Evolutionary conservation across 2,113 vertebrate species (phyloP).

Genomic region (Donacobius atricapilla): DNA sequence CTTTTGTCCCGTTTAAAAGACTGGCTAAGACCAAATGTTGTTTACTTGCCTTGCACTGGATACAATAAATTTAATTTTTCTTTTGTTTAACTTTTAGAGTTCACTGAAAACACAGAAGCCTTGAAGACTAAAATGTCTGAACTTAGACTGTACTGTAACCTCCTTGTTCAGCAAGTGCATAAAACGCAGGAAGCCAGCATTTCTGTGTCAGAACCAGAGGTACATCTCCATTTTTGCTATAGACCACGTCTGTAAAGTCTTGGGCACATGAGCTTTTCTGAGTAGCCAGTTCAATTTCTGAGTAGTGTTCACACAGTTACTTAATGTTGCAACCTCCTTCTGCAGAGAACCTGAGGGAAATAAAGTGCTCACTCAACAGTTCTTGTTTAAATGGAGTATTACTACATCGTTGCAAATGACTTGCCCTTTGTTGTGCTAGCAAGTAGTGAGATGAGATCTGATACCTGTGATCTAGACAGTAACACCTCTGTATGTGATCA

Average conservation of each 20-base stretch:
- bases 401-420: not conserved
- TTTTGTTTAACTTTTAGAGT: slow-evolving; percentile 75
- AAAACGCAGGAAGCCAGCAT: slow-evolving; percentile 80
- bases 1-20: not conserved
- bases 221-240: not conserved
- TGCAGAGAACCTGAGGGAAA: not conserved
- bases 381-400: not conserved
- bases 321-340: not conserved
- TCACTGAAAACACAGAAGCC: slow-evolving; percentile 92
- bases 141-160: slow-evolving; percentile 94
- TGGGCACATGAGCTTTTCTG: not conserved
- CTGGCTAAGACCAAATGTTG: not conserved
- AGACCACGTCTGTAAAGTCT: not conserved
- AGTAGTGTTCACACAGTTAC: not conserved
- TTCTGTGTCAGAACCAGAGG: slow-evolving; percentile 66
- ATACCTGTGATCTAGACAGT: not conserved
- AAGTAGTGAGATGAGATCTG: not conserved
- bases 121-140: slow-evolving; percentile 97
- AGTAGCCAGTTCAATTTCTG: not conserved
- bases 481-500: not conserved
- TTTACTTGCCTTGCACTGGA: not conserved
- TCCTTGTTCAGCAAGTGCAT: slow-evolving; percentile 95
- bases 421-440: not conserved
- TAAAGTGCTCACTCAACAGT: not conserved
- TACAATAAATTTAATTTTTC: not conserved